Conservation (phyloP, 2,888 invertebrate genomes). For the Monochamus alternatus region DNA sequence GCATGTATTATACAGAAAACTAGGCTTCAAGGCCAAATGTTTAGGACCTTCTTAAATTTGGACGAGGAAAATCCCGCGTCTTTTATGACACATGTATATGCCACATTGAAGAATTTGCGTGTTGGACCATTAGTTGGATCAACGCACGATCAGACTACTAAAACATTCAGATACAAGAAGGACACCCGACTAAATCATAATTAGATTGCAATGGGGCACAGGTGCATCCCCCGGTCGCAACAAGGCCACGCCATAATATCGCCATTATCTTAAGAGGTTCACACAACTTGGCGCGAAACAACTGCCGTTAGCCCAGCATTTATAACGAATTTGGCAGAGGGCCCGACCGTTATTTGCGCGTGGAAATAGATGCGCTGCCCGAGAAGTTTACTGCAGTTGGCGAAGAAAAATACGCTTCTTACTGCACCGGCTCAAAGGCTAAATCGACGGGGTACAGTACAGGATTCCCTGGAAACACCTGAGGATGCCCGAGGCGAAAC, state of each 20-base stretch:
- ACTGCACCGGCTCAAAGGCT: not conserved
- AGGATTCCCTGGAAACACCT: too few relatives aligned
- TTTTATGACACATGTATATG: too few relatives aligned
- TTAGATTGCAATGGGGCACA: conserved; percentile 60
- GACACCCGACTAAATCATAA: conserved; percentile 57
- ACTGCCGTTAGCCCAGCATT: conserved; percentile 17
- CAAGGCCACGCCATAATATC: conserved; percentile 64
- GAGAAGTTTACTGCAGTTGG: not conserved
- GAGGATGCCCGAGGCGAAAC: too few relatives aligned
- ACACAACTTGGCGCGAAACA: conserved; percentile 40
- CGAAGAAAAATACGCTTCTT: not conserved
- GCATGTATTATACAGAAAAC: too few relatives aligned
- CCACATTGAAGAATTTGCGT: too few relatives aligned
- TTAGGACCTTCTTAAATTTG: too few relatives aligned
- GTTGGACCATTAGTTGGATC: too few relatives aligned
- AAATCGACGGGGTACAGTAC: too few relatives aligned
- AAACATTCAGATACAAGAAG: too few relatives aligned
- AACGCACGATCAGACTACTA: too few relatives aligned
- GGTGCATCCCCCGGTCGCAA: conserved; percentile 61
- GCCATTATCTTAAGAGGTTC: conserved; percentile 67
- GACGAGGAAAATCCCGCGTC: too few relatives aligned
- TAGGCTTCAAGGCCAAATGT: too few relatives aligned
- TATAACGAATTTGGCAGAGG: conserved; percentile 14
- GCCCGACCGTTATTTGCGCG: conserved; percentile 7
- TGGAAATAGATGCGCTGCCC: not conserved